Percentiles rank a stretch among this genome's conserved stretches.
phyloP scores from a whole-genome alignment of 2,113 vertebrate genomes.

The Scomber japonicus region DNA sequence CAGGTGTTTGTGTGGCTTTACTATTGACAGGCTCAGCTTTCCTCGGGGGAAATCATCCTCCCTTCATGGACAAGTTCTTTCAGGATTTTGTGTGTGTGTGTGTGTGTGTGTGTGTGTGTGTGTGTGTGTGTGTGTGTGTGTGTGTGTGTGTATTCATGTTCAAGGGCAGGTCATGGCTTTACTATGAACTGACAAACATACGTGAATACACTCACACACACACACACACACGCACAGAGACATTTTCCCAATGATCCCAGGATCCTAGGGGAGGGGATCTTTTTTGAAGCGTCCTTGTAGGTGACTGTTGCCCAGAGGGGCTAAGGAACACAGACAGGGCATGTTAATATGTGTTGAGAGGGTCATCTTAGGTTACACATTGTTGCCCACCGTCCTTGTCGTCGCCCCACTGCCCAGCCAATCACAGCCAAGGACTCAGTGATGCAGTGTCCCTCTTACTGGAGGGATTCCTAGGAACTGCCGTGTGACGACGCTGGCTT shows the following conservation, averaged over 20 bases:
- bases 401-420: conserved; percentile 84
- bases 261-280: conserved; percentile 29
- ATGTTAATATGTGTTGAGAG: conserved; percentile 82
- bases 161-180: conserved; percentile 56
- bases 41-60: conserved; percentile 71
- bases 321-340: conserved; percentile 29
- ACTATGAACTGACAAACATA: conserved; percentile 20
- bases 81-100: conserved; percentile 14
- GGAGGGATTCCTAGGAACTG: conserved; percentile 94
- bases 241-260: not conserved
- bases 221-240: not conserved
- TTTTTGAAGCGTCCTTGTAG: conserved; percentile 46
- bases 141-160: conserved; percentile 8
- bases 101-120: conserved; percentile 8
- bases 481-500: conserved; percentile 86
- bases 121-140: conserved; percentile 13
- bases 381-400: conserved; percentile 56
- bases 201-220: no score
- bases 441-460: conserved; percentile 87
- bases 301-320: conserved; percentile 17
- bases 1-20: conserved; percentile 53
- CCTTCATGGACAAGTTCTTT: conserved; percentile 29
- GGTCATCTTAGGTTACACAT: conserved; percentile 86
- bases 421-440: conserved; percentile 85
- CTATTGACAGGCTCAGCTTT: conserved; percentile 40